phyloP scores from a whole-genome alignment of 2,797 vertebrate genomes.

The Syndactyla subalaris region DNA sequence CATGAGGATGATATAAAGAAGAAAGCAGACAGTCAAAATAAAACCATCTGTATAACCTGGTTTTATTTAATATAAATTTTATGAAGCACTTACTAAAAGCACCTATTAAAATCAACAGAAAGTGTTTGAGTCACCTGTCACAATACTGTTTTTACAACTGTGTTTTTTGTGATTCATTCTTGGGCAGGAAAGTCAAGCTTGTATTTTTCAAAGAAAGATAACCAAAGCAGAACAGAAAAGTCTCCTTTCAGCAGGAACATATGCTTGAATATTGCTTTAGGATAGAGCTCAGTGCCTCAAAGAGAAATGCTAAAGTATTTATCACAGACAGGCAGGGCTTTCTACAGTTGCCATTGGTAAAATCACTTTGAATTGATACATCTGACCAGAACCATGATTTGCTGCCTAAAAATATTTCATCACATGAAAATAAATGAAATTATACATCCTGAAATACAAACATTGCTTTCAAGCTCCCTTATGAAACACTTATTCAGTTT shows the following conservation, averaged over 20 bases:
- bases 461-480: background rate
- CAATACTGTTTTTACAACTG: background rate
- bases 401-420: background rate
- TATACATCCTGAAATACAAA: background rate
- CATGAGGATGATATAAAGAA: background rate
- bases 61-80: background rate
- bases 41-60: background rate
- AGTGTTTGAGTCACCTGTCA: background rate
- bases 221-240: background rate
- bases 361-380: conserved; percentile 8
- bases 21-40: background rate
- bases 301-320: background rate
- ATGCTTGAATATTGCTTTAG: background rate
- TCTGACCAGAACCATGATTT: background rate
- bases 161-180: background rate
- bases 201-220: background rate
- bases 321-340: background rate
- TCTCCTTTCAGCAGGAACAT: background rate
- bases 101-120: background rate
- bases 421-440: background rate
- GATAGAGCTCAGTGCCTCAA: background rate
- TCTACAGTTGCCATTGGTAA: background rate
- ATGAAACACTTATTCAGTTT: background rate
- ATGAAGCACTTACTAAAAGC: background rate
- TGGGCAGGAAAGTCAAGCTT: background rate